phyloP scores from a whole-genome alignment of 2,888 invertebrate species.

The Acanthococcus lagerstroemiae region DNA sequence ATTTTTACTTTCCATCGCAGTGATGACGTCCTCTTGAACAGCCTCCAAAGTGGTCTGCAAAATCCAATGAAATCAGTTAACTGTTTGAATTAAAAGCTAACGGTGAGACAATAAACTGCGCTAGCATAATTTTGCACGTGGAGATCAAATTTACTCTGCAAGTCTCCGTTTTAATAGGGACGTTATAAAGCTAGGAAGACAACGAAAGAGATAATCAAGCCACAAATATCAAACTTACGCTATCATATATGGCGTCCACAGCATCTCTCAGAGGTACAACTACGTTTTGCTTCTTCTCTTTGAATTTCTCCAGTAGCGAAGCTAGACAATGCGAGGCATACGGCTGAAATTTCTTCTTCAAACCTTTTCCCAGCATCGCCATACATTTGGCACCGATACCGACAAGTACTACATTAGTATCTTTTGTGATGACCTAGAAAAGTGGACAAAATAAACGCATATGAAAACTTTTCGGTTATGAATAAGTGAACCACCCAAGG shows the following conservation, averaged over 20 bases:
- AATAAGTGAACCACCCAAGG: too few species aligned
- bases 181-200: background rate
- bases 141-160: too few species aligned
- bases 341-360: constrained; percentile 75
- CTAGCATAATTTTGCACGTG: too few species aligned
- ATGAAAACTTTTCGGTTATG: too few species aligned
- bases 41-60: constrained; percentile 68
- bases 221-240: constrained; percentile 49
- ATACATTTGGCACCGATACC: constrained; percentile 76
- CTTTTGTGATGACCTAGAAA: constrained; percentile 75
- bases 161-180: too few species aligned
- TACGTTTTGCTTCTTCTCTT: constrained; percentile 90
- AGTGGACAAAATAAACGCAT: constrained; percentile 32
- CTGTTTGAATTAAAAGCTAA: too few species aligned
- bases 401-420: constrained; percentile 88
- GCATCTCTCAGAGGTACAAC: constrained; percentile 78
- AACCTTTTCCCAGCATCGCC: constrained; percentile 68
- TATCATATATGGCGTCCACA: constrained; percentile 74
- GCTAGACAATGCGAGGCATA: constrained; percentile 70
- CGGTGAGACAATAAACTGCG: too few species aligned
- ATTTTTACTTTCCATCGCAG: constrained; percentile 82
- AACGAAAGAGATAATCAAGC: background rate
- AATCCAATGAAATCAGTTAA: constrained; percentile 4
- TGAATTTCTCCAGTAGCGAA: constrained; percentile 85
- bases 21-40: constrained; percentile 74